Evolutionary conservation across 2,888 invertebrate species (phyloP).

Genomic region (Melikaiella ostensackeni): DNA sequence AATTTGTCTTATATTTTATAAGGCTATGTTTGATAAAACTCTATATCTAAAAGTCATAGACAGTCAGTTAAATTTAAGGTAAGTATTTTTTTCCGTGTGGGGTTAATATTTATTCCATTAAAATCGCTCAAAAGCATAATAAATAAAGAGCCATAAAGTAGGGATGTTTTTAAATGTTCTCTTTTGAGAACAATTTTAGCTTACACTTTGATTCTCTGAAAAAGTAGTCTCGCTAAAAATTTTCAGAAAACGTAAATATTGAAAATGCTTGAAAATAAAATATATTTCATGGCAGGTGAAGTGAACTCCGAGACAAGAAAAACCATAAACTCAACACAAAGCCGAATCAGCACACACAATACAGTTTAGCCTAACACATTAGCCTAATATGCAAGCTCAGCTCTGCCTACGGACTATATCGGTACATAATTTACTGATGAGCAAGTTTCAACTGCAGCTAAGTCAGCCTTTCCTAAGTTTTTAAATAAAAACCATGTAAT

Average conservation of each 20-base stretch:
- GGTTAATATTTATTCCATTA: background rate
- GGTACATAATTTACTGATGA: background rate
- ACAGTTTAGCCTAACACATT: background rate
- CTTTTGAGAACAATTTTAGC: background rate
- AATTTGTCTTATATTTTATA: too few species aligned
- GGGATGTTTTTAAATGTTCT: background rate
- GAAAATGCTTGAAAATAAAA: background rate
- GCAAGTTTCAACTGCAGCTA: background rate
- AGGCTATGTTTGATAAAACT: too few species aligned
- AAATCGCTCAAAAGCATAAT: background rate
- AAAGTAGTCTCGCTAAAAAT: background rate
- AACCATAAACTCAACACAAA: background rate
- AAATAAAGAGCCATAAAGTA: background rate
- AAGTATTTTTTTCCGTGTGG: too few species aligned
- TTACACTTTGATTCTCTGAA: background rate
- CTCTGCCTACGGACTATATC: background rate
- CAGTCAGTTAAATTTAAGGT: too few species aligned
- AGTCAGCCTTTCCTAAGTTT: constrained; percentile 27
- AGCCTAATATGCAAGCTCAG: constrained; percentile 3
- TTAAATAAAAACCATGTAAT: constrained; percentile 55
- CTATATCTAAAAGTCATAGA: too few species aligned
- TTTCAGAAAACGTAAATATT: background rate
- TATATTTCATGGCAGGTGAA: background rate
- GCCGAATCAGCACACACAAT: background rate
- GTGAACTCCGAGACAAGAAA: background rate